Evolutionary conservation across 2,888 invertebrate species (phyloP), one percentile per base, ranked within the genome.

Genomic region (Heteromyza rotundicornis): DNA sequence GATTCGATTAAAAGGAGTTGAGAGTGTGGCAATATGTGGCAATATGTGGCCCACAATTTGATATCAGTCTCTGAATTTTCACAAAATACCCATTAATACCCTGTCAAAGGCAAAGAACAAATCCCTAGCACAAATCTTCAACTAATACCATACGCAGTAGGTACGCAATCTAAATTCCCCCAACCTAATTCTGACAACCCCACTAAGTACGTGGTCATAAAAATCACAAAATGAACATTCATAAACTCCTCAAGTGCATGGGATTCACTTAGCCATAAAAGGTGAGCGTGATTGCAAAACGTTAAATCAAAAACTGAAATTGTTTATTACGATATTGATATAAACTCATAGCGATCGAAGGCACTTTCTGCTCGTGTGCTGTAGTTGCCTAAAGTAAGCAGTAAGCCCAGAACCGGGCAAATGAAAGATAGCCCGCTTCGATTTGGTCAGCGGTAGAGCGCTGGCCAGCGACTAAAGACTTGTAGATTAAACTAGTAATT

Each of bases 261-360:
- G 72, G 75, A 74, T 74, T 77, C 70, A 77, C 70, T 76, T 72
- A 76, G 69, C 69, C 75, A 73, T 76, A 75, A 70, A 78, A 68
- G 69, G 54, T 40, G 16, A 56, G 57, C 57, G 49, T 65, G 66
- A 65, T 67, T 66, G 65, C 60, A 64, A 67, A 57, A 66, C 57
- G 60, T 58, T 64, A 62, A 67, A 67, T 59, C 65, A 68, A 60
- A 64, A 56, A 17, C 16, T 49, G 40, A 40, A 40, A 40, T 40
- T 40, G 40, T 7, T 54, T 54, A 35, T 50, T 20, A 55, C 20
- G 32, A 44, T 60, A 40, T 60, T 60, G 32, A 49, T 51, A 23
- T 55, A 49, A 49, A 53, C 59, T 53, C 35, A 49, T 53, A n/a
- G 27, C n/a, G n/a, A n/a, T n/a, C n/a, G n/a, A n/a, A n/a, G n/a